Evolutionary conservation across 2,888 invertebrate species (phyloP), one percentile per base, ranked within the genome.

Genomic region (Zele albiditarsus): DNA sequence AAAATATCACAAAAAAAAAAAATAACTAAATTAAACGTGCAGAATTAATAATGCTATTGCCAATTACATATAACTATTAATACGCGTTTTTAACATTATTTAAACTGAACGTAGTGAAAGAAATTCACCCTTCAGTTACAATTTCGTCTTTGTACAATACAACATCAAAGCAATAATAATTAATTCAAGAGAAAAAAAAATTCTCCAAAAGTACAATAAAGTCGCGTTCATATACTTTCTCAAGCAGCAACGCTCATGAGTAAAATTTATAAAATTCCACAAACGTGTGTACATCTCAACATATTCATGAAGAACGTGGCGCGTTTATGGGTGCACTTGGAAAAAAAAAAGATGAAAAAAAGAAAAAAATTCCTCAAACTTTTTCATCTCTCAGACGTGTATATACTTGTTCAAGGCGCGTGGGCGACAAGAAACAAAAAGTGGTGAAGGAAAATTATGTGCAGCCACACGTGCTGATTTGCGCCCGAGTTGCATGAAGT

Each of bases 241-340:
- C n/a, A 38, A 58, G 73, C 28, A 58, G 49, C n/a, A 69, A 73
- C 33, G 25, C 38, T 10, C 71, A 58, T 68, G 66, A 73, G 73
- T 76, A 69, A 80, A 77, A 78, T 75, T 74, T 49, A 53, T 53
- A 69, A 77, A 78, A 75, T 73, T 78, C 65, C 73, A 72, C 65
- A 49, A 57, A 33, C 73, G 57, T 63, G 73, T 70, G 49, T 46
- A 20, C 8, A 20, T 75, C 69, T 62, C 49, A 66, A 74, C 53
- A 77, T 79, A 78, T 79, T 79, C 78, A 79, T 75, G 77, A 76
- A 67, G 72, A 75, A 74, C 62, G 58, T 16, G 46, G 33, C 5
- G 8, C n/a, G 31, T 66, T 57, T 27, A 63, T 53, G 10, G 27
- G 20, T 23, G 20, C 20, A 57, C 38, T 57, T 10, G 2, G 20